Evolutionary conservation across 2,797 vertebrate species (phyloP).

Genomic region (Anomalospiza imberbis): DNA sequence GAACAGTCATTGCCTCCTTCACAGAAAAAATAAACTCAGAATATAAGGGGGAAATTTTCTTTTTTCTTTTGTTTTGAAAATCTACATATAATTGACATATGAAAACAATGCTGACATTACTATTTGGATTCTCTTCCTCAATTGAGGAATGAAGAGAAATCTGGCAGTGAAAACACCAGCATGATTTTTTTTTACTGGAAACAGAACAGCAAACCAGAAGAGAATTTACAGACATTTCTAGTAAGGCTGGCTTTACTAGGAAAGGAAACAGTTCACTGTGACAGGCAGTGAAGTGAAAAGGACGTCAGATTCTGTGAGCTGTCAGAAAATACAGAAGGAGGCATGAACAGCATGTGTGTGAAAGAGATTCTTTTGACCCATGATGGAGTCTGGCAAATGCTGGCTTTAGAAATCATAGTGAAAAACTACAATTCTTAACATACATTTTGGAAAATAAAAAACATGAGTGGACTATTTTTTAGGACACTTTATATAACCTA

Average conservation of each 20-base stretch:
- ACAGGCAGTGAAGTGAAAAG: neutral
- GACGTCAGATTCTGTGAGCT: neutral
- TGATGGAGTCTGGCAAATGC: neutral
- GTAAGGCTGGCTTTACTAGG: neutral
- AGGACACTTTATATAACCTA: neutral
- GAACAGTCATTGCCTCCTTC: neutral
- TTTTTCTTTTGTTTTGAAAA: neutral
- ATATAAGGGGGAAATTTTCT: neutral
- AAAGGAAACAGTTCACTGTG: neutral
- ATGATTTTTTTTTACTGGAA: neutral
- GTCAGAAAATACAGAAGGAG: neutral
- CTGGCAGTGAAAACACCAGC: neutral
- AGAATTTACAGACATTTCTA: neutral
- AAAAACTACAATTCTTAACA: neutral
- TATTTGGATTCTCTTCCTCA: neutral
- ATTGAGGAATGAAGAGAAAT: neutral
- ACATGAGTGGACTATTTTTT: neutral
- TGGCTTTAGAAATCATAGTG: neutral
- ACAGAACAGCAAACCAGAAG: neutral
- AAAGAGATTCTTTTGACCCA: neutral
- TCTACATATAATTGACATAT: neutral
- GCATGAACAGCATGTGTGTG: neutral
- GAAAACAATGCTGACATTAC: neutral
- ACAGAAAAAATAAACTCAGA: neutral
- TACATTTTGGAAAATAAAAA: neutral